A percentile compares a stretch with the other conserved stretches of the same genome.
phyloP scores from a whole-genome alignment of 2,888 invertebrate species.

The Cyrtodaria siliqua region DNA sequence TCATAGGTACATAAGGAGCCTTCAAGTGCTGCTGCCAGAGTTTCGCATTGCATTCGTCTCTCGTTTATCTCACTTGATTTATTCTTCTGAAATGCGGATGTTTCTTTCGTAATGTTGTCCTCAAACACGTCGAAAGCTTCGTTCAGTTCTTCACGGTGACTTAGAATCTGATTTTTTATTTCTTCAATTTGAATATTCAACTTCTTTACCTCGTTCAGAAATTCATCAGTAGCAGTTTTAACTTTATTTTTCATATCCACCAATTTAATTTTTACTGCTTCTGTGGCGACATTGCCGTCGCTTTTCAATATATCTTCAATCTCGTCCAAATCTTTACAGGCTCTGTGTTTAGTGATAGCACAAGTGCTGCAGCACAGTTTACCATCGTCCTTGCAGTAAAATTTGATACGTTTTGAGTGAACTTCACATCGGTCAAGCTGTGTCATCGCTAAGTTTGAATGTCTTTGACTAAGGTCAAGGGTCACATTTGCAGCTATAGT shows the following conservation, averaged over 20 bases:
- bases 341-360: background rate
- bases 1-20: background rate
- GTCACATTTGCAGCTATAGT: too few species aligned
- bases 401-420: background rate
- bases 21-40: background rate
- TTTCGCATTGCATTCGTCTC: background rate
- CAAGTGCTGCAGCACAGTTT: background rate
- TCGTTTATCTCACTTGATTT: background rate
- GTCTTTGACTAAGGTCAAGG: too few species aligned
- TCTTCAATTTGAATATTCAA: background rate
- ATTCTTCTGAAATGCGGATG: background rate
- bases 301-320: background rate
- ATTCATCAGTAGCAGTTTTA: background rate
- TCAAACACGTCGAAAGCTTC: background rate
- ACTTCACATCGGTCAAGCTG: background rate
- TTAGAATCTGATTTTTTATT: background rate
- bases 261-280: background rate
- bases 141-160: background rate
- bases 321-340: background rate
- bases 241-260: background rate
- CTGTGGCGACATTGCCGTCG: background rate
- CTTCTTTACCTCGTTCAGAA: background rate
- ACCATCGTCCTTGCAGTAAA: background rate
- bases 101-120: background rate
- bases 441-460: too few species aligned